Base-by-base conservation (phyloP, 1,140 invertebrate species). In the Plutomurus gul region DNA sequence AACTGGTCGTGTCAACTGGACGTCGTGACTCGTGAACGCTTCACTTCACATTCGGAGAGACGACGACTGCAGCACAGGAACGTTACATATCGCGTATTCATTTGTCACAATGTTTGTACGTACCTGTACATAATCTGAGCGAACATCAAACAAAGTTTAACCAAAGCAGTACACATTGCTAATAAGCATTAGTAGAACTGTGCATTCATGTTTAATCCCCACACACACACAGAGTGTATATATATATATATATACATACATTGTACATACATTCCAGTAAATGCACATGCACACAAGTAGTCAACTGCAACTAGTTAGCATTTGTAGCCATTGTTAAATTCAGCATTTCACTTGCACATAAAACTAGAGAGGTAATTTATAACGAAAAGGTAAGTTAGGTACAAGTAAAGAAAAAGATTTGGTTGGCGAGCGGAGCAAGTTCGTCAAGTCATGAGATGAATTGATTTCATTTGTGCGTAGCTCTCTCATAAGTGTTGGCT, bases 101-200 rank as follows among this genome's bases (percentile, higher is more conserved):
- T 65, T 65, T 65, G 56, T 65, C 56, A 65, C 56, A 65, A 65
- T 65, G 56, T 65, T 65, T 65, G 30, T 65, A 65, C 56, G 56
- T 65, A 65, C 36, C 56, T 33, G 13, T 65, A n/a, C n/a, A n/a
- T n/a, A 65, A 65, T 65, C 56, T 65, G 16, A 65, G n/a, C 6
- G 18, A n/a, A n/a, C n/a, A n/a, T n/a, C n/a, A n/a, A n/a, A n/a
- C n/a, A n/a, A n/a, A n/a, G n/a, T n/a, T n/a, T n/a, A n/a, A n/a
- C n/a, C n/a, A n/a, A n/a, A n/a, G n/a, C n/a, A n/a, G n/a, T n/a
- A n/a, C n/a, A n/a, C n/a, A n/a, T n/a, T n/a, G n/a, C n/a, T n/a
- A n/a, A n/a, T n/a, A n/a, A n/a, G n/a, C n/a, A n/a, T 3, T 46
- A 46, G 16, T 46, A 46, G 5, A 16, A 46, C 43, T 20, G 10